Conservation (phyloP, 2,888 invertebrate genomes). For the Phoenoteleia sp. region DNA sequence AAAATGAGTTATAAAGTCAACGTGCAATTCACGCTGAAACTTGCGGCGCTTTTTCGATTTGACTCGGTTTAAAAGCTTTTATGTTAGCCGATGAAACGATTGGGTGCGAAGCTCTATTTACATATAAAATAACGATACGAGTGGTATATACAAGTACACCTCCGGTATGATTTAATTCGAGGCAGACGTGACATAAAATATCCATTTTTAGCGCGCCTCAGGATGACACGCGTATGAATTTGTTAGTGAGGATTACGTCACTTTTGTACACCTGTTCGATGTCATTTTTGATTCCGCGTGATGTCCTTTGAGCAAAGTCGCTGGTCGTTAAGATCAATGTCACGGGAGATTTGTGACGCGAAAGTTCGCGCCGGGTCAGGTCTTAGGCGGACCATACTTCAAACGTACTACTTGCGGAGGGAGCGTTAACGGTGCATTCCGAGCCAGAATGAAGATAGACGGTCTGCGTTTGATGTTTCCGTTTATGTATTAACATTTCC, state of each 20-base stretch:
- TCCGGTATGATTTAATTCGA: slow-evolving; percentile 11
- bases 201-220: too few species aligned
- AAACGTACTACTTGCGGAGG: too few species aligned
- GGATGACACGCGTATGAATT: too few species aligned
- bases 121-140: background rate
- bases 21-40: too few species aligned
- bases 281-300: background rate
- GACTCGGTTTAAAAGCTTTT: too few species aligned
- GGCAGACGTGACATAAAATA: background rate
- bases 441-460: too few species aligned
- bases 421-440: too few species aligned
- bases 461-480: too few species aligned
- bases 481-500: too few species aligned
- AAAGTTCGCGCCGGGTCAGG: slow-evolving; percentile 11
- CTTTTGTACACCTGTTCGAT: slow-evolving; percentile 1
- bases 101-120: background rate
- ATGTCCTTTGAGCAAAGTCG: background rate
- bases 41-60: too few species aligned
- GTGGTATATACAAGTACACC: background rate
- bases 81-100: background rate
- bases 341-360: slow-evolving; percentile 13
- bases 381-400: background rate
- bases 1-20: too few species aligned
- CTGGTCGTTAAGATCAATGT: slow-evolving; percentile 32
- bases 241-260: background rate